These are phyloP conservation scores for Coreius guichenoti DNA, from an alignment of 2,797 vertebrate species.

Conservation along the genomic window DNA sequence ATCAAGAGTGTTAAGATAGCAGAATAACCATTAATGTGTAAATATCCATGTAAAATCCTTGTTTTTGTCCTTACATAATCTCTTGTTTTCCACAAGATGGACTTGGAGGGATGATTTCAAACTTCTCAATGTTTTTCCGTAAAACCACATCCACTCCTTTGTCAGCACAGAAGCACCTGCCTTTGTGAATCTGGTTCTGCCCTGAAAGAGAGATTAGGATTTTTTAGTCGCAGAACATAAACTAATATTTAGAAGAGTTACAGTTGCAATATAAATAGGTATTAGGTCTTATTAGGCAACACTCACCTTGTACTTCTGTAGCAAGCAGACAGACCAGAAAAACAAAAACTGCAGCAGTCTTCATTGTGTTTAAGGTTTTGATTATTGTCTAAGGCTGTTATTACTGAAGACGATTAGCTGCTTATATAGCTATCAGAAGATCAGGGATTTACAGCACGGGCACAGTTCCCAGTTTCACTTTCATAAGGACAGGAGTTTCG, in stretches of 20 bases:
- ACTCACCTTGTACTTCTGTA: slow-evolving; percentile 33
- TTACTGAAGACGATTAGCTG: neutral
- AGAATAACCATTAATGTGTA: neutral
- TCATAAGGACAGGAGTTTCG: slow-evolving; percentile 2
- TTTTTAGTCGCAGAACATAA: neutral
- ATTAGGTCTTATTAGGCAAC: neutral
- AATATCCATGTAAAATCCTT: neutral
- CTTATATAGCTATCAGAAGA: neutral
- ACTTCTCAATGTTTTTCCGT: slow-evolving; percentile 27
- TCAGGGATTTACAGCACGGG: neutral
- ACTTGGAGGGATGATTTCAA: slow-evolving; percentile 49
- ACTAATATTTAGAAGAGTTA: neutral
- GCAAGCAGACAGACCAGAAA: slow-evolving; percentile 31
- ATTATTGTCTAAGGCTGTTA: neutral
- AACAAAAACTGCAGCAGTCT: slow-evolving; percentile 8
- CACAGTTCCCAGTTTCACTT: slow-evolving; percentile 1
- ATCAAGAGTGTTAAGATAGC: neutral
- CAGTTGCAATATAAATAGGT: neutral
- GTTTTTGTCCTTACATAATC: slow-evolving; percentile 50
- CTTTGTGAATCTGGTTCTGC: neutral
- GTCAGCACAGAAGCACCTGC: slow-evolving; percentile 48
- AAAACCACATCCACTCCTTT: slow-evolving; percentile 5
- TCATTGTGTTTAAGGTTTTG: slow-evolving; percentile 4
- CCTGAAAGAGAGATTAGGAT: slow-evolving; percentile 15
- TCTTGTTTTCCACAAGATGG: slow-evolving; percentile 46